Conservation (phyloP, 2,888 invertebrate genomes). For the Lampropteryx suffumata region DNA sequence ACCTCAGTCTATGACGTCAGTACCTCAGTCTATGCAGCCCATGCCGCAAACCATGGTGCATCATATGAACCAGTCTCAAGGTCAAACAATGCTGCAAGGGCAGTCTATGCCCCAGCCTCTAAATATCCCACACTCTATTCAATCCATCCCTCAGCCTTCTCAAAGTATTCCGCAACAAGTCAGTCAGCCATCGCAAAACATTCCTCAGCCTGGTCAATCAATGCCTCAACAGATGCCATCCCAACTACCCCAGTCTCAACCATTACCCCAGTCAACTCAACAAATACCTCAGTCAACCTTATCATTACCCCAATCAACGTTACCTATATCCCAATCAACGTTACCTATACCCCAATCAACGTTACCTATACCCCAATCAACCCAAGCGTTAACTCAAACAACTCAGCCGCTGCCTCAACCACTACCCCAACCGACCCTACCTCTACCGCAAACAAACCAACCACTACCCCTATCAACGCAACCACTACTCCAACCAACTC, state of each 20-base stretch:
- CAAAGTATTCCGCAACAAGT: conserved; percentile 36
- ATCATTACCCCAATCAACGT: conserved; percentile 24
- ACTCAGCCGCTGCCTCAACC: conserved; percentile 42
- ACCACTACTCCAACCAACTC: conserved; percentile 21
- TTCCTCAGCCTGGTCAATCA: conserved; percentile 22
- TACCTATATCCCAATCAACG: conserved; percentile 16
- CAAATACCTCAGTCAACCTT: conserved; percentile 34
- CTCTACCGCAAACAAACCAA: conserved; percentile 36
- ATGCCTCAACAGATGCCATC: conserved; percentile 28
- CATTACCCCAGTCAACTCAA: conserved; percentile 26
- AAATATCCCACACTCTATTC: conserved; percentile 29
- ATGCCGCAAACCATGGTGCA: conserved; percentile 39
- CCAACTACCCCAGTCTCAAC: conserved; percentile 30
- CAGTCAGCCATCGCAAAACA: conserved; percentile 26
- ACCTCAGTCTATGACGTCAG: conserved; percentile 42
- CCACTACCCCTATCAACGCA: conserved; percentile 39
- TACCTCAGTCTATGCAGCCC: conserved; percentile 44
- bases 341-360: conserved; percentile 34
- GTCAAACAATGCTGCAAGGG: conserved; percentile 16
- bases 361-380: conserved; percentile 34
- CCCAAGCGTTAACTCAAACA: conserved; percentile 30
- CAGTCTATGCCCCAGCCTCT: conserved; percentile 23
- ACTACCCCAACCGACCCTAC: conserved; percentile 15
- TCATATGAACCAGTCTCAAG: conserved; percentile 19
- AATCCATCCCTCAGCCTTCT: conserved; percentile 27